phyloP scores from a whole-genome alignment of 2,888 invertebrate genomes.

The Scrobipalpa atriplicella region DNA sequence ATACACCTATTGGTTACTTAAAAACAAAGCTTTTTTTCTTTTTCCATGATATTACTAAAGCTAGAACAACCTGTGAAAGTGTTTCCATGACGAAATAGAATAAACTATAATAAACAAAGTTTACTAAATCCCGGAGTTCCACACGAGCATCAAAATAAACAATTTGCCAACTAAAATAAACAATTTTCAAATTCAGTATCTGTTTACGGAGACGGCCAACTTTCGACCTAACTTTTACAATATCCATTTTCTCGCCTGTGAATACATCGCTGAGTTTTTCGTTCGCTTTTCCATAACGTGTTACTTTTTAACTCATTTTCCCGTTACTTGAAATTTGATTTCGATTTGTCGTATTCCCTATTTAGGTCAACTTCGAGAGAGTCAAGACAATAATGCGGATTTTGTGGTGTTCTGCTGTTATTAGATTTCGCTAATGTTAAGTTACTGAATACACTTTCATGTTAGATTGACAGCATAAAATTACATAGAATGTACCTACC shows the following conservation, averaged over 20 bases:
- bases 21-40: no score
- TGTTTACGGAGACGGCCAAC: slow-evolving; percentile 29
- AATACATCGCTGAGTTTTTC: slow-evolving; percentile 27
- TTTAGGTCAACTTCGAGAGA: background rate
- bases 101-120: background rate
- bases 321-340: background rate
- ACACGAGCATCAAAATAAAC: background rate
- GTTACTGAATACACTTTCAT: no score
- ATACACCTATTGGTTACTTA: no score
- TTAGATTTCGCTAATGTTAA: no score
- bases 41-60: no score
- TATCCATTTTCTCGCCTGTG: slow-evolving; percentile 29
- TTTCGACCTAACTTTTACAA: slow-evolving; percentile 31
- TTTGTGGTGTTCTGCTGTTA: background rate
- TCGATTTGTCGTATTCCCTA: slow-evolving; percentile 6
- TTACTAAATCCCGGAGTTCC: background rate
- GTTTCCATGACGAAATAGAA: background rate
- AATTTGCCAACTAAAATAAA: slow-evolving; percentile 26
- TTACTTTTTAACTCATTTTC: slow-evolving; percentile 21
- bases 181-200: slow-evolving; percentile 30
- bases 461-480: no score
- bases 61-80: no score
- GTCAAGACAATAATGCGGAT: background rate
- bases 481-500: no score
- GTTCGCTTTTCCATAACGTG: slow-evolving; percentile 9